Conservation (phyloP, 1,140 invertebrate species). For the Heliconius melpomene region DNA sequence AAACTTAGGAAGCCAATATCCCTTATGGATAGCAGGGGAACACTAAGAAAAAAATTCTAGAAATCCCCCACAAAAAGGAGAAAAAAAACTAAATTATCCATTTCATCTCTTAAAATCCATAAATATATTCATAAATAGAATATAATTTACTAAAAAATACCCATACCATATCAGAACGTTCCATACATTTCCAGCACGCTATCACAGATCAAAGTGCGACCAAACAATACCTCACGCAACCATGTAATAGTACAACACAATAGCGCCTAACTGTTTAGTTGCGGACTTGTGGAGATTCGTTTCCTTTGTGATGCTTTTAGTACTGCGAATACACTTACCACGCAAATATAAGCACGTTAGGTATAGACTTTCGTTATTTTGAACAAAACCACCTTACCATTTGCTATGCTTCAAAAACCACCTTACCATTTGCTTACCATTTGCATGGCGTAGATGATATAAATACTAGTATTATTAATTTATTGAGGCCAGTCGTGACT, state of each 20-base stretch:
- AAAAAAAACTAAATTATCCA: too few species aligned
- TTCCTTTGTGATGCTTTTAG: conserved; percentile 7
- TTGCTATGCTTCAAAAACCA: too few species aligned
- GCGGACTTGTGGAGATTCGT: neutral
- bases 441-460: too few species aligned
- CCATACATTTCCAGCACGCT: neutral
- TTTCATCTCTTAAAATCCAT: too few species aligned
- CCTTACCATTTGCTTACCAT: neutral
- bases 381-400: neutral
- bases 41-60: too few species aligned
- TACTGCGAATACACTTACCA: neutral
- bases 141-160: neutral
- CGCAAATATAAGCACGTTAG: neutral
- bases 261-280: neutral
- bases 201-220: conserved; percentile 12
- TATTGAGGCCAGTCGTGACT: too few species aligned
- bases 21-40: too few species aligned
- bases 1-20: too few species aligned
- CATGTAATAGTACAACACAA: neutral
- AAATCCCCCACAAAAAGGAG: too few species aligned
- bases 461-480: too few species aligned
- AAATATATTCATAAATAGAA: too few species aligned
- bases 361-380: neutral
- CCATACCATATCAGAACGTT: neutral
- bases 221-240: neutral